Percentiles rank a stretch among this genome's conserved stretches.
These are phyloP conservation scores for Peromyscus californicus DNA, from an alignment of 2,113 vertebrate genomes.

Conservation along the genomic window DNA sequence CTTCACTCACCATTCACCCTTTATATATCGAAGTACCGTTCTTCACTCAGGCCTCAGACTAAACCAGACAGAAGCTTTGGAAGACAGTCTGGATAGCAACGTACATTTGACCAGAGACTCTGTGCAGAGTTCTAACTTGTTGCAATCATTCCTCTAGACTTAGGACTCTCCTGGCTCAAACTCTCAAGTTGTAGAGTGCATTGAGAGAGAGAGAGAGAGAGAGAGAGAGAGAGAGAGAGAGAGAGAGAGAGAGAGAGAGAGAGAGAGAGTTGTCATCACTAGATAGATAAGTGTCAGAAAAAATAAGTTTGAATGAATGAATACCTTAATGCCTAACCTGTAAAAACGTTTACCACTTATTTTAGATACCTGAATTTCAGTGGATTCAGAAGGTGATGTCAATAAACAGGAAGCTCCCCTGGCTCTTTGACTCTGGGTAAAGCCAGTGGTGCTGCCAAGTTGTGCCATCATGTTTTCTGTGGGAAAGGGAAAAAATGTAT, in stretches of 20 bases:
- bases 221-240: too few species aligned
- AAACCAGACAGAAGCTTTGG: neutral
- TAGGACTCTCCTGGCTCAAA: slow-evolving; percentile 50
- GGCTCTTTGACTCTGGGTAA: slow-evolving; percentile 69
- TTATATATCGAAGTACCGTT: neutral
- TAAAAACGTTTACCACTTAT: slow-evolving; percentile 21
- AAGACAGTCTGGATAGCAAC: neutral
- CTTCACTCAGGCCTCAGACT: neutral
- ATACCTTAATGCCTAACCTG: neutral
- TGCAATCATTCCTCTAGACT: slow-evolving; percentile 3
- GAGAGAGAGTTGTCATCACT: neutral
- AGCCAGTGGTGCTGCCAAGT: slow-evolving; percentile 88
- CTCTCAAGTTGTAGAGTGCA: slow-evolving; percentile 33
- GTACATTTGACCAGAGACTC: neutral
- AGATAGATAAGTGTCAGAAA: neutral
- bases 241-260: too few species aligned
- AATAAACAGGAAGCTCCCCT: slow-evolving; percentile 76
- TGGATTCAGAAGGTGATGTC: slow-evolving; percentile 80
- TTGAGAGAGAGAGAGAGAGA: slow-evolving; percentile 12
- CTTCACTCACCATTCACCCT: neutral
- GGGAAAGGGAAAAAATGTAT: slow-evolving; percentile 21
- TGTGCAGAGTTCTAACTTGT: slow-evolving; percentile 20
- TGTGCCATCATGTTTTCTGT: slow-evolving; percentile 93
- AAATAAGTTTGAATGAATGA: neutral
- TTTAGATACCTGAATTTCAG: slow-evolving; percentile 82